phyloP scores from a whole-genome alignment of 2,888 invertebrate genomes.

The Carcina quercana region DNA sequence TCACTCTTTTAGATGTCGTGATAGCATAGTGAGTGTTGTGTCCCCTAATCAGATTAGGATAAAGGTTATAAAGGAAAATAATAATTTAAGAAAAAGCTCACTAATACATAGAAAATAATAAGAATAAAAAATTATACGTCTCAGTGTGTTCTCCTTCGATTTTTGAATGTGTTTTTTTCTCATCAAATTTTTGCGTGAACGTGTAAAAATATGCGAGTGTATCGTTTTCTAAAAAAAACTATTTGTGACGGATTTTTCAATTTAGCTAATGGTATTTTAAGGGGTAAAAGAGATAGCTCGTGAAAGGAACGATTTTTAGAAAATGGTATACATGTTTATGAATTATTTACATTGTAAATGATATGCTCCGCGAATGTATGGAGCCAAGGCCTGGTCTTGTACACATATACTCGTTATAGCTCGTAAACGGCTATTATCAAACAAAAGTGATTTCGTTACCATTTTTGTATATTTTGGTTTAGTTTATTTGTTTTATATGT shows the following conservation, averaged over 20 bases:
- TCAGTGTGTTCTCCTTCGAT: conserved; percentile 50
- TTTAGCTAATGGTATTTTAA: conserved; percentile 6
- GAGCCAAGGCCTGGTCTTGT: no score
- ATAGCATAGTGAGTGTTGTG: conserved; percentile 70
- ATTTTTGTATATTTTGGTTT: no score
- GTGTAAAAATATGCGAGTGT: conserved; percentile 12
- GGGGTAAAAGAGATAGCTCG: conserved; percentile 7
- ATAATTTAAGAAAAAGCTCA: conserved; percentile 60
- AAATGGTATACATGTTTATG: conserved; percentile 10
- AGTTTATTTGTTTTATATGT: no score
- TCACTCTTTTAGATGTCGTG: conserved; percentile 71
- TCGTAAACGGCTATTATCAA: no score
- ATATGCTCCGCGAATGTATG: no score
- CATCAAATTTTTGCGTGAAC: conserved; percentile 25
- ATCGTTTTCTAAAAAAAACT: conserved; percentile 13
- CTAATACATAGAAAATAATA: conserved; percentile 42
- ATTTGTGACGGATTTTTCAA: conserved; percentile 3
- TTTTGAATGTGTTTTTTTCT: conserved; percentile 27
- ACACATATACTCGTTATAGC: no score
- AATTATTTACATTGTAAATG: conserved; percentile 7
- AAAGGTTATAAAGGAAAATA: conserved; percentile 25
- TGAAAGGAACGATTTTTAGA: conserved; percentile 9
- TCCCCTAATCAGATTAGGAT: conserved; percentile 44
- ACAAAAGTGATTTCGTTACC: no score
- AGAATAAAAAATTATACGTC: conserved; percentile 36